A percentile compares a stretch with the other conserved stretches of the same genome.
Conservation (phyloP, 2,888 invertebrate species). For the Nymphalis polychloros region DNA sequence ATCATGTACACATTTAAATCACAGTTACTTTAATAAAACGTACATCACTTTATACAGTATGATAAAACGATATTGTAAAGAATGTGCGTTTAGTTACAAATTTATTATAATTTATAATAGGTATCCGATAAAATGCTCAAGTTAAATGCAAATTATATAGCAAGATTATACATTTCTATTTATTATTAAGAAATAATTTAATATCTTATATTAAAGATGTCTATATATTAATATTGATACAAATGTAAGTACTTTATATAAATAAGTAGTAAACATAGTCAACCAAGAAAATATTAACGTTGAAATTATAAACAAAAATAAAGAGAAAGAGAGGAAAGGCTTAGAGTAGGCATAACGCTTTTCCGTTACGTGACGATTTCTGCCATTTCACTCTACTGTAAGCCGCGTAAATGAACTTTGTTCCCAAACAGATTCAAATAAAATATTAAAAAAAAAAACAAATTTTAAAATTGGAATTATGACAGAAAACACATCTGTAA, state of each 20-base stretch:
- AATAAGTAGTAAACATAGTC: conserved; percentile 11
- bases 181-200: neutral
- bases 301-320: neutral
- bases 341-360: no score
- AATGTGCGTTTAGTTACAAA: conserved; percentile 24
- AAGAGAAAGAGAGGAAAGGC: neutral
- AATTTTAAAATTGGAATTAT: neutral
- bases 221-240: conserved; percentile 12
- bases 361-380: no score
- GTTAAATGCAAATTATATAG: conserved; percentile 34
- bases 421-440: neutral
- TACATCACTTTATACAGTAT: conserved; percentile 15
- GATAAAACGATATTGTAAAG: conserved; percentile 16
- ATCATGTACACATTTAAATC: conserved; percentile 19
- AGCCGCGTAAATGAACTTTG: no score
- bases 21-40: conserved; percentile 20
- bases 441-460: neutral
- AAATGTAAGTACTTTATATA: conserved; percentile 22
- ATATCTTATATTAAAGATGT: neutral
- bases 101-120: conserved; percentile 9
- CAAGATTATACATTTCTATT: conserved; percentile 7
- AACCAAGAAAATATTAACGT: neutral
- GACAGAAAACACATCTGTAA: neutral
- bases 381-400: no score
- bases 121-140: conserved; percentile 28